Evolutionary conservation across 2,113 vertebrate species (phyloP), one percentile per base, ranked within the genome.

Genomic region (Sturnus vulgaris): DNA sequence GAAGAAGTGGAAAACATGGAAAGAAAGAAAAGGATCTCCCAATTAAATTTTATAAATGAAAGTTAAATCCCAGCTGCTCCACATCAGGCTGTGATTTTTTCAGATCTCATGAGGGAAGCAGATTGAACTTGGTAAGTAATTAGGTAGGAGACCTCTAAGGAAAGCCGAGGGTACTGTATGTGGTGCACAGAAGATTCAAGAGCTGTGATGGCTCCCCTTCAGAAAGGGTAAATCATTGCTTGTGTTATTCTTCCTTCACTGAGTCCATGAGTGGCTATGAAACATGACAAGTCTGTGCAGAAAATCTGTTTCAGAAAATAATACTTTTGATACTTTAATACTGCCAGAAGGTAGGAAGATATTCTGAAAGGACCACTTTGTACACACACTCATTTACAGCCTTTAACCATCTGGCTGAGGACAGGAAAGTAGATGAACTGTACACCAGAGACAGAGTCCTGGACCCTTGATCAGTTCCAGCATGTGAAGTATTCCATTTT

Each of bases 21-120:
- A 77, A 70, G 20, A 50, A 91, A 93, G 42, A 50, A 68, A 30
- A 86, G 80, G 79, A 86, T 25, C 10, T 87, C 35, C 73, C 90
- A 94, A 96, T 93, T 92, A 92, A 79, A 15, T 86, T 95, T 96
- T 83, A 76, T 86, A 86, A 86, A 95, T 86, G 73, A 89, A 94
- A 91, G 78, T 90, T 95, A 95, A 96, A 91, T 94, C 95, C 83
- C 81, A 93, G n/a, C 56, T 94, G 81, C 76, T 83, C 30, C 46
- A 89, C 46, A 65, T 93, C 55, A 92, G 83, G 59, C 82, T 94
- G 47, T 86, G 91, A 95, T 93, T 94, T 94, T 92, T 53, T 91
- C 65, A 95, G 82, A 76, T 92, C 80, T 93, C 93, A 55, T 10
- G 12, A 88, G 72, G 72, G 91, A 80, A 89, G 69, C 85, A 91